Evolutionary conservation across 2,888 invertebrate species (phyloP).

Genomic region (Danaus chrysippus): DNA sequence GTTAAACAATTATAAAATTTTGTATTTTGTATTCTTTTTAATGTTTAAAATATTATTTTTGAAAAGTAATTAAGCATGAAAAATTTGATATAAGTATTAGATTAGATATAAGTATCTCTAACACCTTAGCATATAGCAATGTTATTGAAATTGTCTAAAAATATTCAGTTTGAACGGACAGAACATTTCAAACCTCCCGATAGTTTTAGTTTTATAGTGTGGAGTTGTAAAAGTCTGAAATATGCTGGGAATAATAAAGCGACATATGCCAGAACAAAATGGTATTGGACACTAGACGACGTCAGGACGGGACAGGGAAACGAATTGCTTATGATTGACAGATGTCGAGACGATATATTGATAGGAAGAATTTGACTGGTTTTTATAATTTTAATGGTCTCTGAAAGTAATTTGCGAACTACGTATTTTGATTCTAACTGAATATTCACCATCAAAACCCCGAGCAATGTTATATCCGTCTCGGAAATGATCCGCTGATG

Average conservation of each 20-base stretch:
- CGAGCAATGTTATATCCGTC: slow-evolving; percentile 13
- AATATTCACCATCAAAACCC: background rate
- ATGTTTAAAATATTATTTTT: too few relatives aligned
- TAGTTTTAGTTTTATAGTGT: slow-evolving; percentile 5
- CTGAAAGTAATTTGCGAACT: too few relatives aligned
- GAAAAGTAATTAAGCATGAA: too few relatives aligned
- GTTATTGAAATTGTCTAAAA: background rate
- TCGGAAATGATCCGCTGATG: slow-evolving; percentile 24
- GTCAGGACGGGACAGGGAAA: slow-evolving; percentile 20
- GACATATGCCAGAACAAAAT: slow-evolving; percentile 23
- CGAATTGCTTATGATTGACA: slow-evolving; percentile 26
- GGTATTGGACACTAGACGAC: slow-evolving; percentile 19
- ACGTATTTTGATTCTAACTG: too few relatives aligned
- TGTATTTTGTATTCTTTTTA: too few relatives aligned
- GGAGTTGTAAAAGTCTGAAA: slow-evolving; percentile 25
- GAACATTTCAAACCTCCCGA: background rate
- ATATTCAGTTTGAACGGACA: background rate
- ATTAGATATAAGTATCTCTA: too few relatives aligned
- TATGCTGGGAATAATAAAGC: slow-evolving; percentile 27
- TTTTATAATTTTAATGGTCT: background rate
- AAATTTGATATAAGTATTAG: too few relatives aligned
- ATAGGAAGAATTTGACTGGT: slow-evolving; percentile 8
- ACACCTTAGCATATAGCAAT: too few relatives aligned
- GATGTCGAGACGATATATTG: slow-evolving; percentile 17
- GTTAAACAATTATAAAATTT: too few relatives aligned